Evolutionary conservation across 2,113 vertebrate species (phyloP).

Genomic region (Stegastes partitus): DNA sequence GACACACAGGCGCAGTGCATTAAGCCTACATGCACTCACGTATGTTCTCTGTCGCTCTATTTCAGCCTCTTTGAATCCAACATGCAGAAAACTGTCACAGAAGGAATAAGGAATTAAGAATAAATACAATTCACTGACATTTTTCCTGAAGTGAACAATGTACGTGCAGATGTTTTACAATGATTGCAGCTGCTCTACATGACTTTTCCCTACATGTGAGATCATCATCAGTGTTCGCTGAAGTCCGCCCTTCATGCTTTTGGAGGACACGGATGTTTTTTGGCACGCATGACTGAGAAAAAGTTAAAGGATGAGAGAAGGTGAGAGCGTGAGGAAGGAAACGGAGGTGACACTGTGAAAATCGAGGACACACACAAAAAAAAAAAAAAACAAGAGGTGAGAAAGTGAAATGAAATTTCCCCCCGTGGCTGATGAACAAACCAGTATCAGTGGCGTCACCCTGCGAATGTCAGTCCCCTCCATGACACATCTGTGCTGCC

Average conservation of each 20-base stretch:
- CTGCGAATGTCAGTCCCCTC: not conserved
- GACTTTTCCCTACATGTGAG: too few species aligned
- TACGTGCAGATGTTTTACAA: too few species aligned
- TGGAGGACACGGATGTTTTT: too few species aligned
- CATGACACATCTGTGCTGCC: constrained; percentile 38
- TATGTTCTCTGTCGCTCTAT: not conserved
- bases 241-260: not conserved
- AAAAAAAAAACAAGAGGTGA: constrained; percentile 19
- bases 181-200: too few species aligned
- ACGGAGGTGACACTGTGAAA: constrained; percentile 38
- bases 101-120: not conserved
- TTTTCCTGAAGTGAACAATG: too few species aligned
- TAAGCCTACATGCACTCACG: constrained; percentile 14
- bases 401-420: constrained; percentile 18
- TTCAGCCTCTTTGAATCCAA: not conserved
- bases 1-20: constrained; percentile 14
- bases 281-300: not conserved
- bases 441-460: not conserved
- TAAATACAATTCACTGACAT: not conserved
- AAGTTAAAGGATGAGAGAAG: constrained; percentile 13
- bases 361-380: constrained; percentile 12
- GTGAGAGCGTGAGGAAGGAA: too few species aligned
- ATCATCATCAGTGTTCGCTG: too few species aligned
- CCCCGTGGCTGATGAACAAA: constrained; percentile 5
- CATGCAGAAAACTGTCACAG: not conserved